Conservation (phyloP, 2,113 vertebrate genomes). For the Cyprichromis sp. region DNA sequence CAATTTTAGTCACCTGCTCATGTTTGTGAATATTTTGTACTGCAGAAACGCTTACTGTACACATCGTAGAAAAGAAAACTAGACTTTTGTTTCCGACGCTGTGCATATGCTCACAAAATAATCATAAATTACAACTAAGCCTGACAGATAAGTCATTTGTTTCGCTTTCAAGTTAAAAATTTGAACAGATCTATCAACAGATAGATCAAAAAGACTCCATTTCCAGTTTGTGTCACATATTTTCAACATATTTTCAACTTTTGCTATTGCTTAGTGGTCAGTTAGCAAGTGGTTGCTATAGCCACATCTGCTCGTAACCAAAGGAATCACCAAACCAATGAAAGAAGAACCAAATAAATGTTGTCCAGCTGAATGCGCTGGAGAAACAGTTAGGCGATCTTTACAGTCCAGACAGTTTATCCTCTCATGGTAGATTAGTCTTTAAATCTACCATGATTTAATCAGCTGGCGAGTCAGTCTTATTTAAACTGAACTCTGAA, state of each 20-base stretch:
- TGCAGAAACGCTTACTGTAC: not conserved
- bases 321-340: not conserved
- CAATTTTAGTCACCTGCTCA: not conserved
- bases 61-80: not conserved
- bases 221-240: not conserved
- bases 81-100: not conserved
- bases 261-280: not conserved
- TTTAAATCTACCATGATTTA: not conserved
- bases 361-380: not conserved
- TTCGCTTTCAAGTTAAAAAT: not conserved
- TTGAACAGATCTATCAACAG: not conserved
- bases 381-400: not conserved
- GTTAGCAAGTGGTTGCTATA: not conserved
- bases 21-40: not conserved
- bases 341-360: not conserved
- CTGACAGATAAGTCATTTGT: not conserved
- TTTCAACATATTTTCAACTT: not conserved
- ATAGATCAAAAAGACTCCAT: not conserved
- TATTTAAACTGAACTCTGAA: not conserved
- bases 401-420: not conserved
- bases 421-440: not conserved
- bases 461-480: not conserved
- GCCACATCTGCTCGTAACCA: rapidly evolving
- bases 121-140: not conserved
- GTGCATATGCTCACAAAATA: not conserved